Base-by-base conservation (phyloP, 2,113 vertebrate species). In the Microtus ochrogaster region DNA sequence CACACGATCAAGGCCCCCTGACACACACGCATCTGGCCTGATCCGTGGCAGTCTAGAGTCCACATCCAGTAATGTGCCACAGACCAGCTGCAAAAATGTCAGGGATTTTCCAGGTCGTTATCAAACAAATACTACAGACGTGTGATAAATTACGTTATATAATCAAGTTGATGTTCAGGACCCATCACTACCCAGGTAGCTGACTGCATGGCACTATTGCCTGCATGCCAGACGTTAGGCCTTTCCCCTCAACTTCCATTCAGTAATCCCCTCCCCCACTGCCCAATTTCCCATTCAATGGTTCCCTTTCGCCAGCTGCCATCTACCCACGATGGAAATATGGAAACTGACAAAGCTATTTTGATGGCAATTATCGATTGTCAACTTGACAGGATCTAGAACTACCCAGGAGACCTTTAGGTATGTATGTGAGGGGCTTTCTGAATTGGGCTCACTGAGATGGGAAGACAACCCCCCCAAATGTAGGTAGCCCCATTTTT, bases 1-100 rank as follows among this genome's bases (percentile, higher is more conserved):
- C 0, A 66, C 44, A 19, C 26, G 26, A 24, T 52, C 2, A 26
- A 26, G 73, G 33, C 36, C 30, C 1, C 21, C 2, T 0, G 7
- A 39, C 82, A 58, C 1, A 21, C 55, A 63, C 1, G 3, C 0
- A 2, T 9, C n/a, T 28, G 66, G 74, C 68, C 68, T 81, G 78
- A 13, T 3, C 24, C 36, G 21, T 65, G 5, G 2, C 14, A 0
- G 82, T 49, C 79, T 3, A 28, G 3, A 41, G 11, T 52, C 36
- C 28, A 1, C 1, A 65, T n/a, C 52, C 10, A 33, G 30, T 0
- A 49, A 26, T 24, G 36, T 70, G 63, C 47, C 13, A 41, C 4
- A 44, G 36, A 11, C 22, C 41, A n/a, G 30, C 52, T 55, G 68
- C 41, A n/a, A 47, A 87, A 82, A 36, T 11, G 61, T 52, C 74